Evolutionary conservation across 2,888 invertebrate genomes (phyloP).

Genomic region (Uloborus plumipes): DNA sequence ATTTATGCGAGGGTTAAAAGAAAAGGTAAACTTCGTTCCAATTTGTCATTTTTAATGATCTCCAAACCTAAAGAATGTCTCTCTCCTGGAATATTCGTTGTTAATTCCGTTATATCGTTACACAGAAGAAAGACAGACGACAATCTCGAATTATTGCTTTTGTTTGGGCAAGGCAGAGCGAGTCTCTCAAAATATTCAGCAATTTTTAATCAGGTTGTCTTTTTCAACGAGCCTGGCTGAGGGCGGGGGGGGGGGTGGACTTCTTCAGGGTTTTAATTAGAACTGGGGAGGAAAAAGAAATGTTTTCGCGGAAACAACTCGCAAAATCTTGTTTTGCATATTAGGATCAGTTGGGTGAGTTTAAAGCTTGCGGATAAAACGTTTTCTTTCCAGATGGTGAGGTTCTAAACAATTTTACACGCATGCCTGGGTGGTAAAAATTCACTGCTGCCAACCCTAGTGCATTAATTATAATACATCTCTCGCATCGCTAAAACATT

Average conservation of each 20-base stretch:
- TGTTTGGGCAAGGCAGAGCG: slow-evolving; percentile 8
- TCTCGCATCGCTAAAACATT: too few relatives aligned
- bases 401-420: too few relatives aligned
- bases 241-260: neutral
- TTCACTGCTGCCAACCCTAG: too few relatives aligned
- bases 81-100: slow-evolving; percentile 14
- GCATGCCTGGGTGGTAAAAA: too few relatives aligned
- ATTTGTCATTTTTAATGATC: slow-evolving; percentile 61
- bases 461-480: too few relatives aligned
- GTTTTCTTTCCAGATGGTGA: too few relatives aligned
- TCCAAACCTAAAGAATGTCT: slow-evolving; percentile 32
- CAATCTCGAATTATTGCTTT: slow-evolving; percentile 29
- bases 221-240: slow-evolving; percentile 14
- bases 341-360: too few relatives aligned
- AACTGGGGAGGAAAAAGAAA: slow-evolving; percentile 18
- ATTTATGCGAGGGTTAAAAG: slow-evolving; percentile 52
- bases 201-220: slow-evolving; percentile 56
- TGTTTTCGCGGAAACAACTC: too few relatives aligned
- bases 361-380: too few relatives aligned
- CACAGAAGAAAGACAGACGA: slow-evolving; percentile 33
- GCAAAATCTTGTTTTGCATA: too few relatives aligned
- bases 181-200: slow-evolving; percentile 12
- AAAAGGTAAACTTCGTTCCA: slow-evolving; percentile 54
- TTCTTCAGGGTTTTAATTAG: slow-evolving; percentile 32
- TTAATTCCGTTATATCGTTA: slow-evolving; percentile 57